Base-by-base conservation (phyloP, 2,797 vertebrate species). In the Siniperca undulata region DNA sequence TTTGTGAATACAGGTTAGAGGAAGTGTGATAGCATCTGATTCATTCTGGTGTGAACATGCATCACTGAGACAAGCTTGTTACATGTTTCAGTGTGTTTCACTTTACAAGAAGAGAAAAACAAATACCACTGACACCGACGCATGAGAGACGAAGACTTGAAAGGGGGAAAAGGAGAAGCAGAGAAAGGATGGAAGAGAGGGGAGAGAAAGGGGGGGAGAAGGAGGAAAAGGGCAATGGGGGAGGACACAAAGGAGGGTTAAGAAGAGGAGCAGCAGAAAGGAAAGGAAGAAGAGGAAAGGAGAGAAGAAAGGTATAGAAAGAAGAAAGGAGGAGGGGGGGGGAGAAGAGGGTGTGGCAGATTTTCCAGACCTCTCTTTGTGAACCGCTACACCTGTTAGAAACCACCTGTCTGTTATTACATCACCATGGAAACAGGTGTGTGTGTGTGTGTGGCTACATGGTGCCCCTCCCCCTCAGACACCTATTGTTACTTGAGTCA, bases 321-420 rank as follows among this genome's bases (percentile, higher is more conserved):
- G 52, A 3, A 50, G 46, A 19, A 46, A 46, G 14, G 27, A 20
- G 34, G 34, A 5, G 27, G 30, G 10, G 38, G 9, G 42, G 20
- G 17, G 27, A 8, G 68, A 38, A 22, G 50, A 68, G 46, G 73
- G 56, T 4, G 77, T 71, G 77, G 61, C 76, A 22, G 60, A 36
- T 19, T 42, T 36, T 22, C 20, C 66, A 77, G 24, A 61, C 24
- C 34, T 77, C 50, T 53, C 19, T 42, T 48, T 40, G 42, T 40
- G 22, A 60, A 64, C 13, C 64, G 12, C 58, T 14, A 24, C 79
- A 87, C 84, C 77, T 82, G 84, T 82, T 58, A 50, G 36, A 75
- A 74, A 68, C 50, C 84, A 89, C 77, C 86, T 71, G 84, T 56
- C 77, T 76, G 83, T 74, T 61, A 65, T 68, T 55, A 78, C 46